Evolutionary conservation across 2,113 vertebrate genomes (phyloP), one percentile per base, ranked within the genome.

Genomic region (Albula goreensis): DNA sequence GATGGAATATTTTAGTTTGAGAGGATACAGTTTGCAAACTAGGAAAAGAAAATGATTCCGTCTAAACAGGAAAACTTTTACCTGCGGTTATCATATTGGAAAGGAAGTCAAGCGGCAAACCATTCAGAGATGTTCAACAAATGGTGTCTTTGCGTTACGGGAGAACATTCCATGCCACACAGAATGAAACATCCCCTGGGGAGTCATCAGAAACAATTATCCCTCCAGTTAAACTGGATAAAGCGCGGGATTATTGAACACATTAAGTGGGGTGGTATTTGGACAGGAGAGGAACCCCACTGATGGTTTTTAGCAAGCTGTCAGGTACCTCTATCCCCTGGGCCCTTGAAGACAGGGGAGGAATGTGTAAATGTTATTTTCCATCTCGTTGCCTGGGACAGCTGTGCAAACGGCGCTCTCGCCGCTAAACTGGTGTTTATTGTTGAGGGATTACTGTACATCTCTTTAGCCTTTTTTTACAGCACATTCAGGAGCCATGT

Each of bases 351-450:
- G 86, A 88, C 79, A 88, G 80, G 56, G 85, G 87, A 89, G 86
- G 88, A 90, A 90, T 90, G 87, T 89, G 89, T 87, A 84, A 84
- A 89, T 90, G 89, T 90, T 89, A 89, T 92, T 90, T 89, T 91
- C 85, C 81, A 88, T 90, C 88, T 87, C 87, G 90, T 87, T 90
- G 83, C 87, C 82, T 19, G 86, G 82, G 83, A 86, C 90, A 92
- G 91, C 90, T 92, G 91, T 87, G 90, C 90, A 91, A 91, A 90
- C 90, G 86, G 50, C 81, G 57, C 87, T 87, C 88, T 88, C 53
- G 77, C 57, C 83, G 87, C 90, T 86, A 87, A 83, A 89, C 87
- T 84, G 60, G 85, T 89, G 88, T 90, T 91, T 90, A 90, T 90
- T 91, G 90, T 90, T 89, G 60, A 88, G 91, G 90, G 87, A 90